Evolutionary conservation across 2,113 vertebrate species (phyloP).

Genomic region (Stictonetta naevosa): DNA sequence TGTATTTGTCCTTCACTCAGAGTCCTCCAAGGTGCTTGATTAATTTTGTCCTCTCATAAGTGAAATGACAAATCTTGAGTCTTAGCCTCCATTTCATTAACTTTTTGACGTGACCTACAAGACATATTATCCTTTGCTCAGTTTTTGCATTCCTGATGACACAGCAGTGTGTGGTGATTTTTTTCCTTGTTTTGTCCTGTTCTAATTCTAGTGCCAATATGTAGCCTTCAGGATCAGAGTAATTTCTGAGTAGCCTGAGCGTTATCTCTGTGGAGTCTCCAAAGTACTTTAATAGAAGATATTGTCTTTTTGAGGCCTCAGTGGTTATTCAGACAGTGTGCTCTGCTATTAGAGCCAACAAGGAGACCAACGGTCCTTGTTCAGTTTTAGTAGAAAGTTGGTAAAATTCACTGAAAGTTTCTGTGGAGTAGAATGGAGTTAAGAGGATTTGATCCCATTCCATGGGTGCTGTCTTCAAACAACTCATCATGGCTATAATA

Average conservation of each 20-base stretch:
- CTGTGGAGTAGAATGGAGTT: neutral
- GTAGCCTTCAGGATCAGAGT: neutral
- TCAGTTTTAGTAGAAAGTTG: neutral
- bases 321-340: neutral
- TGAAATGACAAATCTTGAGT: neutral
- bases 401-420: neutral
- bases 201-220: neutral
- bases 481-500: neutral
- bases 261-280: neutral
- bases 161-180: fast-evolving
- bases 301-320: neutral
- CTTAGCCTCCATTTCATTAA: constrained; percentile 10
- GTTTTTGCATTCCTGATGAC: neutral
- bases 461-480: neutral
- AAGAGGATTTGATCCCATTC: neutral
- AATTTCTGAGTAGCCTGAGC: neutral
- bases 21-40: neutral
- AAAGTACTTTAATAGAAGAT: neutral
- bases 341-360: neutral
- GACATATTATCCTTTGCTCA: neutral
- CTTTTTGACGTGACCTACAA: constrained; percentile 11
- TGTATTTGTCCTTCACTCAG: neutral
- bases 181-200: neutral
- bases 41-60: neutral
- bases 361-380: neutral